Evolutionary conservation across 2,888 invertebrate genomes (phyloP).

Genomic region (Himalopsyche tibetana): DNA sequence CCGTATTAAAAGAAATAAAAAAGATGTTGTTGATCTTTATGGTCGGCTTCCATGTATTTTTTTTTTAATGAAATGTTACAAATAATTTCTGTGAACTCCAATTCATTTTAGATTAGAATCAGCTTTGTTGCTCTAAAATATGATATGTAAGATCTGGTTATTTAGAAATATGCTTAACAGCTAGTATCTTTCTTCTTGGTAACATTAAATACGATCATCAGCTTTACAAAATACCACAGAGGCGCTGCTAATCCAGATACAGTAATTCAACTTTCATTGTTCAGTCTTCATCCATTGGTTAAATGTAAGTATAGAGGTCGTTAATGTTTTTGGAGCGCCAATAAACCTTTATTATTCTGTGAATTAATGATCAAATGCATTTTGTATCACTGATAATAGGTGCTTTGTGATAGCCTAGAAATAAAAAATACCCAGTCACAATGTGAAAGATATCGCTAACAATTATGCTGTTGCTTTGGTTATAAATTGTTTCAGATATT

Average conservation of each 20-base stretch:
- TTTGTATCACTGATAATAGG: neutral
- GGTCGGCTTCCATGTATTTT: too few relatives aligned
- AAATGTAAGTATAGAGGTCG: constrained; percentile 4
- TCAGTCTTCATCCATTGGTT: neutral
- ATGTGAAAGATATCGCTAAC: neutral
- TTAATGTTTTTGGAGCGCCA: neutral
- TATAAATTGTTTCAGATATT: neutral
- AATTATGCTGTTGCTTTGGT: neutral
- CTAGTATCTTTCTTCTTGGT: neutral
- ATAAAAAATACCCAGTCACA: neutral
- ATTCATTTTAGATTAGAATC: neutral
- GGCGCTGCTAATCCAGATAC: constrained; percentile 18
- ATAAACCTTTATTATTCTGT: neutral
- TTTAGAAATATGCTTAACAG: neutral
- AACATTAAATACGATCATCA: neutral
- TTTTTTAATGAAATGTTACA: too few relatives aligned
- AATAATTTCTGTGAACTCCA: too few relatives aligned
- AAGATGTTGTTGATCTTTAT: too few relatives aligned
- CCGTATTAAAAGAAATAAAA: too few relatives aligned
- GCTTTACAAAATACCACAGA: neutral
- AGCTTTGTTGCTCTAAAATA: neutral
- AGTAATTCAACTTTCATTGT: neutral
- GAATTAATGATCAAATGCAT: neutral
- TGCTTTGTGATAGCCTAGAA: neutral
- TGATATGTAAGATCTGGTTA: neutral